Conservation (phyloP, 2,113 vertebrate genomes). For the Anas platyrhynchos region DNA sequence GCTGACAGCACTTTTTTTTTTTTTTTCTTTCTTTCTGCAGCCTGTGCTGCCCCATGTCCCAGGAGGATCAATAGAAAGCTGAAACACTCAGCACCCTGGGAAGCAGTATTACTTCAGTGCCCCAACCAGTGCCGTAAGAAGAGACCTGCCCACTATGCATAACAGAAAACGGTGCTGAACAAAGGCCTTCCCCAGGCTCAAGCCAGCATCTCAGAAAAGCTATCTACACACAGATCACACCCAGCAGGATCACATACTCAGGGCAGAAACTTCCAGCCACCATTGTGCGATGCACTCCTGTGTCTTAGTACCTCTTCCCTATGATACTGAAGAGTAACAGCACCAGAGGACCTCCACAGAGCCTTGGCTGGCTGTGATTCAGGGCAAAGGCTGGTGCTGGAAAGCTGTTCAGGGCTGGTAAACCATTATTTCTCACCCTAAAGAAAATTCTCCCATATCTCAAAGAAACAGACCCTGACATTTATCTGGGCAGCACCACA, state of each 20-base stretch:
- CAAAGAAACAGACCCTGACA: not conserved
- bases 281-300: not conserved
- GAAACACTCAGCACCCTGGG: not conserved
- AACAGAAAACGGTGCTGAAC: not conserved
- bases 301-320: not conserved
- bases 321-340: not conserved
- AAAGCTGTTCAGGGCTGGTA: not conserved
- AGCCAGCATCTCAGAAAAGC: not conserved
- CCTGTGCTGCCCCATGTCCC: not conserved
- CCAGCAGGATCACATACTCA: not conserved
- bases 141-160: not conserved
- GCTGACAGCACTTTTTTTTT: not conserved
- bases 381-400: not conserved
- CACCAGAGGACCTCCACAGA: not conserved
- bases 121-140: not conserved
- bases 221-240: not conserved
- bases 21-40: not conserved
- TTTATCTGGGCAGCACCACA: accelerated
- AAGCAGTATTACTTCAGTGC: not conserved
- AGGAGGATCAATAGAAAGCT: not conserved
- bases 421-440: not conserved
- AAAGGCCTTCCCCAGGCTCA: not conserved
- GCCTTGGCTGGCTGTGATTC: not conserved
- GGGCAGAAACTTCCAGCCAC: not conserved
- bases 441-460: accelerated